Percentiles rank a stretch among this genome's conserved stretches.
Evolutionary conservation across 2,797 vertebrate species (phyloP).

Genomic region (Sebastiscus albofasciatus): DNA sequence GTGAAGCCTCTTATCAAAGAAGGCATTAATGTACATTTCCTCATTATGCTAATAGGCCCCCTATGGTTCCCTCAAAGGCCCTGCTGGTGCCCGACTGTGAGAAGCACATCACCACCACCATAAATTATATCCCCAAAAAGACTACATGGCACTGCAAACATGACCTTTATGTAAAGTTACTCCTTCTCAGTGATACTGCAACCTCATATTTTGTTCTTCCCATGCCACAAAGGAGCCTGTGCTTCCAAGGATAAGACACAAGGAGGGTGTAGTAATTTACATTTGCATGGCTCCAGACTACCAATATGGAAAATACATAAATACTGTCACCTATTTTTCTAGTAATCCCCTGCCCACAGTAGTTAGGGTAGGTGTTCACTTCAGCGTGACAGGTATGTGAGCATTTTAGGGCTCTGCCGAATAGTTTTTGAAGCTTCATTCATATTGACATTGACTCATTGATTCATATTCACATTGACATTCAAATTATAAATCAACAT

Average conservation of each 20-base stretch:
- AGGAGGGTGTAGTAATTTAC: neutral
- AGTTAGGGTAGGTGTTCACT: neutral
- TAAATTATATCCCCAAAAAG: neutral
- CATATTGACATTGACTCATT: neutral
- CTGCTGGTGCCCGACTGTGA: neutral
- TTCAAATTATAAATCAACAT: neutral
- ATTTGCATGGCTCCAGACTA: neutral
- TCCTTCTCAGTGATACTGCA: neutral
- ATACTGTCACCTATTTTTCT: neutral
- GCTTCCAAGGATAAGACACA: neutral
- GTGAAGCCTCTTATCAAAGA: neutral
- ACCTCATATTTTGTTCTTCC: neutral
- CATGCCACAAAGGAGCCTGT: neutral
- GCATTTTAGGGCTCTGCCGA: neutral
- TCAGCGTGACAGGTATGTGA: neutral
- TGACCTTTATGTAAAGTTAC: conserved; percentile 16
- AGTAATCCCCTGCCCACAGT: neutral
- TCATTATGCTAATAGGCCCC: conserved; percentile 18
- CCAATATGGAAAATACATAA: neutral
- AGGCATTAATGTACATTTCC: conserved; percentile 16
- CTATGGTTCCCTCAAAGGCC: conserved; percentile 1
- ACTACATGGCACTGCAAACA: conserved; percentile 17
- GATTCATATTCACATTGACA: neutral
- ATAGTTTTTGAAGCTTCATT: neutral
- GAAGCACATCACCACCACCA: neutral